phyloP scores from a whole-genome alignment of 2,888 invertebrate species.

The Phortica magna region DNA sequence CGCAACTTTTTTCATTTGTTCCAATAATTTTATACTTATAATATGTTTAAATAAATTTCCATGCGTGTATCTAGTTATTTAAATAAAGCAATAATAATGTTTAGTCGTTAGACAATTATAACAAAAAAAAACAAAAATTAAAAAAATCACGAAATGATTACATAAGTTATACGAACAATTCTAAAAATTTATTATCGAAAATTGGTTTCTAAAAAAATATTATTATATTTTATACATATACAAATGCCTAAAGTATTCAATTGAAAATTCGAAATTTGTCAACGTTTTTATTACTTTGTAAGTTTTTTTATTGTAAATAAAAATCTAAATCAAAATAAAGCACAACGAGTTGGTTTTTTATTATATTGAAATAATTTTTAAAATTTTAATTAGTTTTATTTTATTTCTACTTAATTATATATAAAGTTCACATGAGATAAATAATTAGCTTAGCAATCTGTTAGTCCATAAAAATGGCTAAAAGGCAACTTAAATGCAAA shows the following conservation, averaged over 20 bases:
- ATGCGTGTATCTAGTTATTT: constrained; percentile 75
- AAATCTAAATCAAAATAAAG: constrained; percentile 27
- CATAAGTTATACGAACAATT: constrained; percentile 23
- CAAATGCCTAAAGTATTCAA: constrained; percentile 12
- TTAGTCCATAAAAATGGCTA: not conserved
- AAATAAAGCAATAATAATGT: constrained; percentile 66
- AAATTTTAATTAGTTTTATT: no score
- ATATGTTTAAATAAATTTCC: constrained; percentile 69
- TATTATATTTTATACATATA: not conserved
- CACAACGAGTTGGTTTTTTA: not conserved
- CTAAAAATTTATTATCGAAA: not conserved
- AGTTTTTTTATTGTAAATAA: constrained; percentile 42
- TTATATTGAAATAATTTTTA: no score
- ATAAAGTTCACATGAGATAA: no score
- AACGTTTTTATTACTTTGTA: constrained; percentile 6
- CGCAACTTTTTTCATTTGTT: constrained; percentile 64
- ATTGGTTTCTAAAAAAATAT: not conserved
- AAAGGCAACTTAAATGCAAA: not conserved
- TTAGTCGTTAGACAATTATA: constrained; percentile 76
- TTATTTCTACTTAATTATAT: no score
- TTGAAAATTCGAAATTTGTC: constrained; percentile 10
- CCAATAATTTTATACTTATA: constrained; percentile 36
- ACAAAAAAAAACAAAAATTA: constrained; percentile 48
- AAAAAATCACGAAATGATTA: constrained; percentile 41
- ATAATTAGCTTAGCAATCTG: not conserved